Evolutionary conservation across 2,113 vertebrate genomes (phyloP).

Genomic region (Anolis sagrei): DNA sequence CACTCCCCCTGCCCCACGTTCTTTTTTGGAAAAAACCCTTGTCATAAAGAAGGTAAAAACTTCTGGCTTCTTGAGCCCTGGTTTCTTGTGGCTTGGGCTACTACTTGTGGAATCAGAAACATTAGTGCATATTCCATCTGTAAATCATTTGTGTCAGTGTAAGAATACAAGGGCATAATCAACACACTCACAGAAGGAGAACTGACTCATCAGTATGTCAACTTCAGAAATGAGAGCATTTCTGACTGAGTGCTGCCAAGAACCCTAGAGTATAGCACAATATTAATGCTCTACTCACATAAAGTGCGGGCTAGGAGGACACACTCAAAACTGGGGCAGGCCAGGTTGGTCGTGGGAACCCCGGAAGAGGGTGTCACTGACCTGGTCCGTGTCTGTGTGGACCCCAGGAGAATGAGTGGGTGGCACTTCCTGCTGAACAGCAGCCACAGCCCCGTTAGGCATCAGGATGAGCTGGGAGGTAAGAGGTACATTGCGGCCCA

Average conservation of each 20-base stretch:
- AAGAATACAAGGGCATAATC: not conserved
- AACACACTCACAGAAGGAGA: not conserved
- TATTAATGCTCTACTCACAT: not conserved
- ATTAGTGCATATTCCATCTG: not conserved
- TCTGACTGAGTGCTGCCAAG: not conserved
- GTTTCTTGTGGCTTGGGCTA: not conserved
- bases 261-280: not conserved
- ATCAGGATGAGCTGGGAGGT: conserved; percentile 97
- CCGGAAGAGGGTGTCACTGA: conserved; percentile 68
- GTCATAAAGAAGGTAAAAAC: not conserved
- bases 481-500: conserved; percentile 88
- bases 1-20: not conserved
- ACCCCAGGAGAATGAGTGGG: conserved; percentile 79
- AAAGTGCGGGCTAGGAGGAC: not conserved
- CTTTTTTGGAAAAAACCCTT: not conserved
- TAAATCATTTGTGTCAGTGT: not conserved
- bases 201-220: conserved; percentile 14
- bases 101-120: not conserved
- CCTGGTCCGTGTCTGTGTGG: conserved; percentile 93
- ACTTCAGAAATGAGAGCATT: conserved; percentile 21
- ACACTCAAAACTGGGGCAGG: not conserved
- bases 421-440: conserved; percentile 89
- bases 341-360: conserved; percentile 31
- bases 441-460: conserved; percentile 93
- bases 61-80: not conserved